Conservation (phyloP, 2,888 invertebrate species). For the Temnothorax ravouxi region DNA sequence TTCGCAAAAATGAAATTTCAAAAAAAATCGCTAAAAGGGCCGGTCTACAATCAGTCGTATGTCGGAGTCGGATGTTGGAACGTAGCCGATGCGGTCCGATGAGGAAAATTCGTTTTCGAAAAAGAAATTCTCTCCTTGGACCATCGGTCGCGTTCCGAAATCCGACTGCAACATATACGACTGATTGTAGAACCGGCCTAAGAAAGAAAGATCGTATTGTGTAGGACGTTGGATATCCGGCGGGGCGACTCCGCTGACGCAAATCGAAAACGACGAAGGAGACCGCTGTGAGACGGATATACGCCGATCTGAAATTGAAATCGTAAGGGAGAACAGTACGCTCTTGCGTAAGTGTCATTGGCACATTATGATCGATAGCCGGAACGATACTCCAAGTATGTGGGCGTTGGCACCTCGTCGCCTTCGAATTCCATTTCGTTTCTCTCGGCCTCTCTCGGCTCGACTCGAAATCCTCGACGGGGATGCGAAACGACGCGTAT, state of each 20-base stretch:
- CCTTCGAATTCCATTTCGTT: conserved; percentile 72
- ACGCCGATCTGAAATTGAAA: conserved; percentile 17
- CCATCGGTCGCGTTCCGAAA: too few species aligned
- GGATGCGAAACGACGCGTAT: not conserved
- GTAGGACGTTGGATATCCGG: not conserved
- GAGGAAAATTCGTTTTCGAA: too few species aligned
- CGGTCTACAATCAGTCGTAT: too few species aligned
- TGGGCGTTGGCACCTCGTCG: conserved; percentile 77
- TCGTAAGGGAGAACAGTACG: conserved; percentile 33
- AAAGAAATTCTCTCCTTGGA: too few species aligned
- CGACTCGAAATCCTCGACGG: conserved; percentile 29
- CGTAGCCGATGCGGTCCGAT: too few species aligned
- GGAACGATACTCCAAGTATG: conserved; percentile 73
- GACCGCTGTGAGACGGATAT: not conserved
- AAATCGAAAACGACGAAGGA: not conserved
- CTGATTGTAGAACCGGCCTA: too few species aligned
- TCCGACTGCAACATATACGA: too few species aligned
- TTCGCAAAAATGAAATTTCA: not conserved
- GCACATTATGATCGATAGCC: conserved; percentile 71
- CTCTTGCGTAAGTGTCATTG: conserved; percentile 72
- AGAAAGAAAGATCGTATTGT: not conserved
- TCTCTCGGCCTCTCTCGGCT: not conserved
- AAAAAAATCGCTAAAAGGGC: not conserved
- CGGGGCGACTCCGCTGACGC: not conserved
- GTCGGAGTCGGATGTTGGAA: too few species aligned